Conservation (phyloP, 2,888 invertebrate genomes). For the Lacanobia oleracea region DNA sequence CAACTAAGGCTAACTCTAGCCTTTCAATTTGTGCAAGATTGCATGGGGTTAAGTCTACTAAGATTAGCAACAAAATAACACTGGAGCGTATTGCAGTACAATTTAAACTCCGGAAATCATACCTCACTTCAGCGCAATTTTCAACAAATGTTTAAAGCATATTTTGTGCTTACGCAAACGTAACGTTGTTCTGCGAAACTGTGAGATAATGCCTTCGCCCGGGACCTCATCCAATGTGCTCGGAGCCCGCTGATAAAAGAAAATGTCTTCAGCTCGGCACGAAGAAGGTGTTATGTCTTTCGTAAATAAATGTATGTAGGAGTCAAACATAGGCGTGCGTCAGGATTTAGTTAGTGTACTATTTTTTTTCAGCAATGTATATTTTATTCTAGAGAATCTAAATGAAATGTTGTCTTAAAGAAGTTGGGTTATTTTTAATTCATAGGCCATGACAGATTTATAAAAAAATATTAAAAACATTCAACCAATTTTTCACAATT, state of each 20-base stretch:
- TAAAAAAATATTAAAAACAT: no score
- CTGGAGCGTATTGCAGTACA: not conserved
- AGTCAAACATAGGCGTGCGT: conserved; percentile 19
- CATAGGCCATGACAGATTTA: no score
- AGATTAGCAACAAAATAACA: not conserved
- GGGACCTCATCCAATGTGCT: conserved; percentile 79
- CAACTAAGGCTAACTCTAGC: no score
- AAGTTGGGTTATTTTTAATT: no score
- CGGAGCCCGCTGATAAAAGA: conserved; percentile 80
- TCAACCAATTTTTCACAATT: no score
- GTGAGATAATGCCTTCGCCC: conserved; percentile 77
- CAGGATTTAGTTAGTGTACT: not conserved
- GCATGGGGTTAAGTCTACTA: no score
- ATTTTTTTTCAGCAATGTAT: not conserved
- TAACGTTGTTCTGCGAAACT: conserved; percentile 74
- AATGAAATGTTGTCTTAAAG: conserved; percentile 4
- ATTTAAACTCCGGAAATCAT: conserved; percentile 15
- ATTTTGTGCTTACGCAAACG: conserved; percentile 74
- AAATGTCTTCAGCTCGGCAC: conserved; percentile 77
- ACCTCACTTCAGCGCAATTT: conserved; percentile 51
- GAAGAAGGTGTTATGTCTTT: conserved; percentile 58
- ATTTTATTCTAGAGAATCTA: not conserved
- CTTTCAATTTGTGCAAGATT: not conserved
- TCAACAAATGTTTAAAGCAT: conserved; percentile 32
- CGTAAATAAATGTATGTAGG: conserved; percentile 44